Evolutionary conservation across 2,888 invertebrate genomes (phyloP).

Genomic region (Synanthedon formicaeformis): DNA sequence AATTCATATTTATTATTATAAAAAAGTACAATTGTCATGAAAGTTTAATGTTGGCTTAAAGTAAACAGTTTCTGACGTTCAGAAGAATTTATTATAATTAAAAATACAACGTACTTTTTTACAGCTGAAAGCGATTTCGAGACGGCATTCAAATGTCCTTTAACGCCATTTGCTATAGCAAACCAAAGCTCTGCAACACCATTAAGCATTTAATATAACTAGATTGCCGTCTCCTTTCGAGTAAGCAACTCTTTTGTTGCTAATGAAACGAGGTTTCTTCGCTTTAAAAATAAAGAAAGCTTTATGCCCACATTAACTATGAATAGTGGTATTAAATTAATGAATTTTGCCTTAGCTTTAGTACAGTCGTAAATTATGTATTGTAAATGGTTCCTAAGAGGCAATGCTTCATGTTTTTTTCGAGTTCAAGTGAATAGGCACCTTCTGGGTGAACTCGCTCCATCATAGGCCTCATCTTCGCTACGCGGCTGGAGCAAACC

Average conservation of each 20-base stretch:
- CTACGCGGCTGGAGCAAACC: too few relatives aligned
- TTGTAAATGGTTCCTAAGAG: not conserved
- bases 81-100: conserved; percentile 1
- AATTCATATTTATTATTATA: too few relatives aligned
- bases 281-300: conserved; percentile 24
- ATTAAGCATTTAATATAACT: conserved; percentile 19
- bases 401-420: not conserved
- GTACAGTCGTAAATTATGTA: not conserved
- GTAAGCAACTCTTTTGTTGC: conserved; percentile 23
- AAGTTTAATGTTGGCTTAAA: too few relatives aligned
- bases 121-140: not conserved
- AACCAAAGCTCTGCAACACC: conserved; percentile 5
- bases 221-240: conserved; percentile 8
- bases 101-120: not conserved
- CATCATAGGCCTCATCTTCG: too few relatives aligned
- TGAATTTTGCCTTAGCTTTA: not conserved
- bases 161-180: not conserved
- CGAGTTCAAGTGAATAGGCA: not conserved
- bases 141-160: not conserved
- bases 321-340: not conserved
- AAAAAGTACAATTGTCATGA: too few relatives aligned
- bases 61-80: too few relatives aligned
- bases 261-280: conserved; percentile 33
- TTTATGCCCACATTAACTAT: not conserved
- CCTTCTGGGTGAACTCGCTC: too few relatives aligned